Evolutionary conservation across 2,797 vertebrate genomes (phyloP).

Genomic region (Cyclopterus lumpus): DNA sequence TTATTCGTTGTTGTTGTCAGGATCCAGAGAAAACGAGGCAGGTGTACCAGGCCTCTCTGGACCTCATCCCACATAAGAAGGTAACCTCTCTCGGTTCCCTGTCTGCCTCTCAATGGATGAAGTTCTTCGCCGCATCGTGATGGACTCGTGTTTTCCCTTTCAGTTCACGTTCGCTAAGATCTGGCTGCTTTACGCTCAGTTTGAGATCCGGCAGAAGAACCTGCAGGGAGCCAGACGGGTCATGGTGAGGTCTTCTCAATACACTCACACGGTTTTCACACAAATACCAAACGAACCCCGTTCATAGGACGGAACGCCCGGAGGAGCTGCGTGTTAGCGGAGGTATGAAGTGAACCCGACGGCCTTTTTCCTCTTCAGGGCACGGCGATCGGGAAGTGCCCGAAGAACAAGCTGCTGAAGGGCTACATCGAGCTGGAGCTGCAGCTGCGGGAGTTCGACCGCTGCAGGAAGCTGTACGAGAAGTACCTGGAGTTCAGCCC

Average conservation of each 20-base stretch:
- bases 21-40: constrained; percentile 94
- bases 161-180: constrained; percentile 99
- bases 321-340: too few relatives aligned
- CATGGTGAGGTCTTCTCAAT: constrained; percentile 86
- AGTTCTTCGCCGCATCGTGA: neutral
- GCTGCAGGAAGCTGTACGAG: constrained; percentile 97
- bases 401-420: constrained; percentile 98
- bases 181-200: constrained; percentile 93
- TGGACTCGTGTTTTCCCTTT: constrained; percentile 37
- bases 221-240: constrained; percentile 90
- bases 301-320: too few relatives aligned
- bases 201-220: constrained; percentile 98
- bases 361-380: constrained; percentile 87
- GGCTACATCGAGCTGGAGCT: constrained; percentile 97
- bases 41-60: constrained; percentile 95
- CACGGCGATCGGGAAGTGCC: constrained; percentile 93
- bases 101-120: neutral
- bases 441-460: constrained; percentile 95
- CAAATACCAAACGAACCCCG: too few relatives aligned
- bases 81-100: constrained; percentile 64
- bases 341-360: too few relatives aligned
- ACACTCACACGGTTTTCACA: too few relatives aligned
- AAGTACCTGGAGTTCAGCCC: constrained; percentile 97
- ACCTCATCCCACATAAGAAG: constrained; percentile 98
- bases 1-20: constrained; percentile 70